These are phyloP conservation scores for Catocala sponsa DNA, from an alignment of 2,888 invertebrate genomes.

Conservation along the genomic window DNA sequence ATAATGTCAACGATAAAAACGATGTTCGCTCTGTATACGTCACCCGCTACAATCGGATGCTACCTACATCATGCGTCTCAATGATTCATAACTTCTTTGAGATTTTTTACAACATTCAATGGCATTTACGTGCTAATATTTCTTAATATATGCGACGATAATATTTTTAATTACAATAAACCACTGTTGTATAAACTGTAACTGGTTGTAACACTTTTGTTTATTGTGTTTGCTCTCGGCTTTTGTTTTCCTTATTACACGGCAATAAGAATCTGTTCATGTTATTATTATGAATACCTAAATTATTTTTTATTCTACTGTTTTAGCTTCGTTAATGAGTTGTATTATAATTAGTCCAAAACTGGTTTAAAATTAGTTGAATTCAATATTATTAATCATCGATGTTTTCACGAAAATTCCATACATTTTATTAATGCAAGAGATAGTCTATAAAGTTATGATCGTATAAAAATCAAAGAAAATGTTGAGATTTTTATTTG, in stretches of 20 bases:
- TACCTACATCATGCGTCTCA: constrained; percentile 49
- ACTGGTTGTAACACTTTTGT: constrained; percentile 41
- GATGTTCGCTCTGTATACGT: constrained; percentile 49
- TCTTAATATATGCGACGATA: constrained; percentile 51
- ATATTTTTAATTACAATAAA: constrained; percentile 54
- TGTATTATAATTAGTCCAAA: constrained; percentile 9
- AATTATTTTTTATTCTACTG: constrained; percentile 19
- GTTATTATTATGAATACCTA: constrained; percentile 20
- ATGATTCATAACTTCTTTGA: constrained; percentile 62
- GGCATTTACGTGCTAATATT: constrained; percentile 55
- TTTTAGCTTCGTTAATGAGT: constrained; percentile 18
- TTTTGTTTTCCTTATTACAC: constrained; percentile 37
- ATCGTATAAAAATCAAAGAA: neutral
- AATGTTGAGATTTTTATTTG: too few relatives aligned
- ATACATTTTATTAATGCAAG: neutral
- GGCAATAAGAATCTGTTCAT: constrained; percentile 30
- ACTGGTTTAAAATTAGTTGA: constrained; percentile 24
- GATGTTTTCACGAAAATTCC: neutral
- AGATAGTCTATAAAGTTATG: neutral
- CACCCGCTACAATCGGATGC: constrained; percentile 38
- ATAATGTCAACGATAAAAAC: constrained; percentile 50
- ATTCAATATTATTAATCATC: constrained; percentile 14
- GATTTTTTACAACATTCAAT: constrained; percentile 53
- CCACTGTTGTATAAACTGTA: constrained; percentile 39
- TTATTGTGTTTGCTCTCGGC: constrained; percentile 29